Base-by-base conservation (phyloP, 92 coral and sea anemone species). In the Micromussa lordhowensis region DNA sequence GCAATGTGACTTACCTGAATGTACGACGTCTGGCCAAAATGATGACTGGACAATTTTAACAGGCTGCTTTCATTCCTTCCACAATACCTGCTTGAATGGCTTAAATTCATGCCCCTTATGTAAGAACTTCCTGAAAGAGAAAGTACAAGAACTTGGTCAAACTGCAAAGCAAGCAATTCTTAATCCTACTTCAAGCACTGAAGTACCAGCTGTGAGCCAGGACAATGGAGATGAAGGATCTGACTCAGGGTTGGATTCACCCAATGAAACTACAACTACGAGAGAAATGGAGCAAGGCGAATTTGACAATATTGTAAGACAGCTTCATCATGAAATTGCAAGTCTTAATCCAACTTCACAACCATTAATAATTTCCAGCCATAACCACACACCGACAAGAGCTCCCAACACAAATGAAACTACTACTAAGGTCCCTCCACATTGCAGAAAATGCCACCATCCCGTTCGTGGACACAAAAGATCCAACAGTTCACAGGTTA, bases 391-490 rank as follows among this genome's bases (percentile, higher is more conserved):
- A 55, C 40, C 64, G 31, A 79, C 68, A n/a, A n/a, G n/a, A n/a
- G n/a, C n/a, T 75, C 48, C 79, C 54, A 76, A 44, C 30, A 58
- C 83, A 2, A 79, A 16, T 58, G 26, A 16, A 79, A 2, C 83
- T 34, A 31, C 30, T 13, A 1, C 83, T 59, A 79, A 79, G 72
- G 53, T 35, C 28, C 83, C 83, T 15, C 83, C 83, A 79, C 72
- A 35, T 32, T 79, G 83, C 83, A 79, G 72, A 31, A 79, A 79
- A 79, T 79, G 83, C 44, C 83, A 58, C 44, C 55, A 79, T 34
- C 72, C 83, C 22, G 71, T 61, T n/a, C 51, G 83, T 58, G 70
- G 71, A 79, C 71, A 79, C 72, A 79, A 61, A 21, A 79, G 83
- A 79, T 34, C 71, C 19, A 79, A 58, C 36, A 35, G 40, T 79